Evolutionary conservation across 2,113 vertebrate species (phyloP).

Genomic region (Geococcyx californianus): DNA sequence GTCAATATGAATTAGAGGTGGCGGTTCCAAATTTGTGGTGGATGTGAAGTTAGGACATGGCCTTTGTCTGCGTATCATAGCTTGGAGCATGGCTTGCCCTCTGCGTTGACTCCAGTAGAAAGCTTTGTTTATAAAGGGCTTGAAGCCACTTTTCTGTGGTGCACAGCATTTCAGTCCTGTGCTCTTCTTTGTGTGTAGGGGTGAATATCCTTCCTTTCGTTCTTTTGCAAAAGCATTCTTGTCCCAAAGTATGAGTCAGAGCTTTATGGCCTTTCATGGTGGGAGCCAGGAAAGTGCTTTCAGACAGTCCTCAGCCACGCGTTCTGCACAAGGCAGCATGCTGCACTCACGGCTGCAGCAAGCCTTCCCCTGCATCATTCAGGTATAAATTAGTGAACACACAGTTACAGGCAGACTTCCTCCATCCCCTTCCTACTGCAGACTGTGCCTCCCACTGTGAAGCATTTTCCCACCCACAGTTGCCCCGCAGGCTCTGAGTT

Average conservation of each 20-base stretch:
- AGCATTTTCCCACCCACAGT: rapidly evolving
- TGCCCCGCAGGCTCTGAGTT: rapidly evolving
- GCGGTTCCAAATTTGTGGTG: neutral
- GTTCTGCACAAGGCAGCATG: rapidly evolving
- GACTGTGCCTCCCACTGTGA: neutral
- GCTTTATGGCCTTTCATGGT: neutral
- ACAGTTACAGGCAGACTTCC: neutral
- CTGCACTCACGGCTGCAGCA: neutral
- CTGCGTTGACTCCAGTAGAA: neutral
- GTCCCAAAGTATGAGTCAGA: rapidly evolving
- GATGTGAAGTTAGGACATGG: neutral
- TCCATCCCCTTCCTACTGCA: neutral
- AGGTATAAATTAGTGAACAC: neutral
- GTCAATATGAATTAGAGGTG: neutral
- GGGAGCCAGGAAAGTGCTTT: neutral
- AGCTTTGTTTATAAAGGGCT: neutral
- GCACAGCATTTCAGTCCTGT: neutral
- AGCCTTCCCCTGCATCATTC: neutral
- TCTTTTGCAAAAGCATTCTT: neutral
- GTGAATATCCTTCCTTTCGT: neutral
- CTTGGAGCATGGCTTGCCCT: neutral
- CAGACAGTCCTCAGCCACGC: rapidly evolving
- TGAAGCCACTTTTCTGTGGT: neutral
- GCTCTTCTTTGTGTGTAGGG: neutral
- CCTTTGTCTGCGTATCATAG: neutral